A percentile compares a stretch with the other conserved stretches of the same genome.
These are phyloP conservation scores for Saturnia japonica DNA, from an alignment of 2,888 invertebrate species.

Conservation along the genomic window DNA sequence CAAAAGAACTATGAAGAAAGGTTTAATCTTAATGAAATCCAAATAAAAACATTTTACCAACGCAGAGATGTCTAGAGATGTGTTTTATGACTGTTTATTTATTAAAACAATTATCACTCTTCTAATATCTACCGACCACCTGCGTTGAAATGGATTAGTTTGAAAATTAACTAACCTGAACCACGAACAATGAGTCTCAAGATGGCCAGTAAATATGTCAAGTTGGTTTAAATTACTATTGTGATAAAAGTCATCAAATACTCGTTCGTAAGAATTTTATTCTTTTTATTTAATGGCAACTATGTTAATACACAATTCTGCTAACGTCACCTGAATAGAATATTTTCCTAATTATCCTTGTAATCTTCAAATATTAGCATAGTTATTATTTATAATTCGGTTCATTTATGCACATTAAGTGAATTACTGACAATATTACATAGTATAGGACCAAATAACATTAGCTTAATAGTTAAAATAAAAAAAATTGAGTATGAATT, in stretches of 20 bases:
- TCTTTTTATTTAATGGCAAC: too few species aligned
- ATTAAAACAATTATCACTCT: constrained; percentile 46
- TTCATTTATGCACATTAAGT: too few species aligned
- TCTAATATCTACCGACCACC: constrained; percentile 41
- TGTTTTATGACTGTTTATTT: constrained; percentile 38
- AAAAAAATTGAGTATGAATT: too few species aligned
- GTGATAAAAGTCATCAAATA: background rate
- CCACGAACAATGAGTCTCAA: constrained; percentile 28
- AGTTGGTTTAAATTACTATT: constrained; percentile 23
- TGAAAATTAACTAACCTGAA: constrained; percentile 35
- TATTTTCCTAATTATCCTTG: too few species aligned
- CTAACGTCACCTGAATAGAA: too few species aligned
- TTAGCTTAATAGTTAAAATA: too few species aligned
- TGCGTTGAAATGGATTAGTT: constrained; percentile 41
- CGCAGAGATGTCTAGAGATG: constrained; percentile 28
- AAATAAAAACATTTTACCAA: constrained; percentile 33
- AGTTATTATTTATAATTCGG: too few species aligned
- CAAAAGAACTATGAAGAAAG: background rate
- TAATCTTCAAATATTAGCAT: too few species aligned
- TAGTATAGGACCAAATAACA: too few species aligned
- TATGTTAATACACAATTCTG: too few species aligned
- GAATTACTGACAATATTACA: too few species aligned
- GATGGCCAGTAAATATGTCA: constrained; percentile 30
- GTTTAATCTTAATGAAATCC: constrained; percentile 5
- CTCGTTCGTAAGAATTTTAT: background rate